phyloP scores from a whole-genome alignment of 2,113 vertebrate genomes.

The Piaya cayana region DNA sequence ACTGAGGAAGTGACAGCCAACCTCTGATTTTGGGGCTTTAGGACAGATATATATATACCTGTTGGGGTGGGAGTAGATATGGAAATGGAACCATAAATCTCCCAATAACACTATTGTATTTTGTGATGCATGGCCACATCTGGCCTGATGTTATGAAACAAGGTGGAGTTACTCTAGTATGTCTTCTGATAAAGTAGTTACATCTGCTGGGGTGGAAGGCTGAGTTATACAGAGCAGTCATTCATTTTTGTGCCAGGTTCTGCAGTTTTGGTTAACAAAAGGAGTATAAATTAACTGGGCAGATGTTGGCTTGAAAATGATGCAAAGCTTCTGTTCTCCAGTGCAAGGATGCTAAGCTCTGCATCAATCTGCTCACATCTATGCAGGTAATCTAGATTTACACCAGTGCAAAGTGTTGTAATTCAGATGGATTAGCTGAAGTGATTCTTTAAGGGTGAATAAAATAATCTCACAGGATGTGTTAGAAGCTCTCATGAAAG shows the following conservation, averaged over 20 bases:
- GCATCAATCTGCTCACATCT: background rate
- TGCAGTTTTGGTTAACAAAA: background rate
- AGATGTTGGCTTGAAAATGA: background rate
- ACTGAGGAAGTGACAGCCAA: background rate
- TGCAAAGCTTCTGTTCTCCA: background rate
- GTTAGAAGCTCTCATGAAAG: background rate
- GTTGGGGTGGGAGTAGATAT: background rate
- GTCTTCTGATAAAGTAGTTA: background rate
- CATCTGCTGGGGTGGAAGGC: background rate
- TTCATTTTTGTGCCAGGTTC: background rate
- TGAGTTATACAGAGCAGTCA: background rate
- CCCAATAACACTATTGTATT: background rate
- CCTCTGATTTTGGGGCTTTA: background rate
- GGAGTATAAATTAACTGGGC: background rate
- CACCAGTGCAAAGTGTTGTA: background rate
- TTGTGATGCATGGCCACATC: rapidly evolving
- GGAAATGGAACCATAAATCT: background rate
- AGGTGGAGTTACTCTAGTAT: background rate
- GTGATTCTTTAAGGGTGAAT: background rate
- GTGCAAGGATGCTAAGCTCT: background rate
- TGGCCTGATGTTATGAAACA: background rate
- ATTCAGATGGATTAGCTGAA: background rate
- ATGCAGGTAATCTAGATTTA: conserved; percentile 8
- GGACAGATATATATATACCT: background rate
- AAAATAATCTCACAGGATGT: background rate